phyloP scores from a whole-genome alignment of 2,888 invertebrate species.

The Caenorhabditis plicata region DNA sequence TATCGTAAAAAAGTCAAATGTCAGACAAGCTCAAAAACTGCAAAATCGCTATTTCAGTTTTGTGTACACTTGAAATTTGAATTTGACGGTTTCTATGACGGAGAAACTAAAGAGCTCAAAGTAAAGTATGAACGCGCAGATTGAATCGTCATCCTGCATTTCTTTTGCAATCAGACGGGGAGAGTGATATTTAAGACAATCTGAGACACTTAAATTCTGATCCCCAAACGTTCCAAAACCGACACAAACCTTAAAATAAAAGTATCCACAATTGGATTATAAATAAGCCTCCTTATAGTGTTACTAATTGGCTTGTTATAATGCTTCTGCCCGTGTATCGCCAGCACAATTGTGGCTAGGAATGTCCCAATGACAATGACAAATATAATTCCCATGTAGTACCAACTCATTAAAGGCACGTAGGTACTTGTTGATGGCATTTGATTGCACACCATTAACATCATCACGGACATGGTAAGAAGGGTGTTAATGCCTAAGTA shows the following conservation, averaged over 20 bases:
- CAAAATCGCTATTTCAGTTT: no score
- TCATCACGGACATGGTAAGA: constrained; percentile 68
- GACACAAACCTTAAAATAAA: constrained; percentile 21
- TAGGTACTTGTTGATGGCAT: constrained; percentile 69
- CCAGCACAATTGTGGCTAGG: constrained; percentile 68
- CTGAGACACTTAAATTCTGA: no score
- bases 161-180: no score
- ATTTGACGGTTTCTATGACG: no score
- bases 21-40: no score
- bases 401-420: constrained; percentile 69
- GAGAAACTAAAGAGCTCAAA: not conserved
- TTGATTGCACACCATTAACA: constrained; percentile 68
- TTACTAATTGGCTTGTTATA: constrained; percentile 35
- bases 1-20: no score
- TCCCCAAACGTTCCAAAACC: not conserved
- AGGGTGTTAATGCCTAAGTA: constrained; percentile 56
- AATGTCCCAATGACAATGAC: constrained; percentile 69
- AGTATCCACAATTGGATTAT: constrained; percentile 33
- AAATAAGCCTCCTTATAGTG: constrained; percentile 23
- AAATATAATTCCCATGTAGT: constrained; percentile 69
- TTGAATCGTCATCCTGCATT: no score
- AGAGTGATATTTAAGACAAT: no score
- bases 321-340: constrained; percentile 51
- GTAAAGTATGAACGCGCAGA: no score
- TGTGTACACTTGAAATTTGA: no score